These are phyloP conservation scores for Lemur catta DNA, from an alignment of 2,797 vertebrate species.

Conservation along the genomic window DNA sequence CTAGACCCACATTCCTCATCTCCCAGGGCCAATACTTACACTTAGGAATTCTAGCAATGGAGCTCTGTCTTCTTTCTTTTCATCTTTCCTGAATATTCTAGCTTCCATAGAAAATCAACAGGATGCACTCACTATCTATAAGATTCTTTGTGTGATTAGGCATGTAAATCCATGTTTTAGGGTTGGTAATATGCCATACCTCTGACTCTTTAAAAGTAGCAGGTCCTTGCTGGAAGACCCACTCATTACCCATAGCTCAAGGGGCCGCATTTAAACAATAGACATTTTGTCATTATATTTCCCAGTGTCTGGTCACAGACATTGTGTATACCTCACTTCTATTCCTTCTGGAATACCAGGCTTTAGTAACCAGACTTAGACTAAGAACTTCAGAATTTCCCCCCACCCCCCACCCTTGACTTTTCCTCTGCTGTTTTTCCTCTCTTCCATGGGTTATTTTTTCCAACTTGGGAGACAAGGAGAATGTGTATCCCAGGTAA, in stretches of 20 bases:
- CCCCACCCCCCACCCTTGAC: conserved; percentile 64
- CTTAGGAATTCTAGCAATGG: not conserved
- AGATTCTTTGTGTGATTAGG: conserved; percentile 5
- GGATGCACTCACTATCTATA: not conserved
- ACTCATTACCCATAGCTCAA: conserved; percentile 1
- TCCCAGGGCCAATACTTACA: not conserved
- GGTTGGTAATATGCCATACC: not conserved
- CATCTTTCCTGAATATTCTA: not conserved
- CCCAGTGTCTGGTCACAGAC: conserved; percentile 34
- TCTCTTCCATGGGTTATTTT: conserved; percentile 65
- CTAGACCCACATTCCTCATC: not conserved
- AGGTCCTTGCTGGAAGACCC: not conserved
- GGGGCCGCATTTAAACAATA: not conserved
- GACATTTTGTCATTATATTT: conserved; percentile 52
- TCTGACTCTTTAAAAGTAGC: conserved; percentile 19
- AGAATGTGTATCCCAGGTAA: conserved; percentile 85
- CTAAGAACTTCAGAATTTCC: not conserved
- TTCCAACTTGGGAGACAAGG: conserved; percentile 73
- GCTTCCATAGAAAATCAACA: not conserved
- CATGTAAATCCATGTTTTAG: not conserved
- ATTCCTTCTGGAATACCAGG: conserved; percentile 54
- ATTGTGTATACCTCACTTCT: conserved; percentile 20
- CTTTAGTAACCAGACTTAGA: conserved; percentile 60
- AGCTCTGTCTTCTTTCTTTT: not conserved
- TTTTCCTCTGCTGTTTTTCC: conserved; percentile 77